phyloP scores from a whole-genome alignment of 1,140 invertebrate species.

The Drosophila nasuta region DNA sequence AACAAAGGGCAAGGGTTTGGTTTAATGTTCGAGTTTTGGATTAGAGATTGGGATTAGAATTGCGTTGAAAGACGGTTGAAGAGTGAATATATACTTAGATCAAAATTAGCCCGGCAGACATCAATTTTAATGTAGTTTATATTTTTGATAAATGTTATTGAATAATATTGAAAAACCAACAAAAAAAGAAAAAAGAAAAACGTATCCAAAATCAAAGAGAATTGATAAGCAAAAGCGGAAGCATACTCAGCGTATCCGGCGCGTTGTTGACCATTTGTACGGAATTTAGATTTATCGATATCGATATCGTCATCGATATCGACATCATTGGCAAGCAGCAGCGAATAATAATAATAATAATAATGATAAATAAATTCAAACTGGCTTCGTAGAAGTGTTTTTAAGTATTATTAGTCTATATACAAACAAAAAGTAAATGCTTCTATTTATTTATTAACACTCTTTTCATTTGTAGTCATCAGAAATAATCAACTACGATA shows the following conservation, averaged over 20 bases:
- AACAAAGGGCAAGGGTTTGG: slow-evolving; percentile 25
- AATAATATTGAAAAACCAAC: slow-evolving; percentile 34
- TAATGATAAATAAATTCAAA: slow-evolving; percentile 60
- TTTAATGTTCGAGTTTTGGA: slow-evolving; percentile 18
- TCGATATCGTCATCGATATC: slow-evolving; percentile 28
- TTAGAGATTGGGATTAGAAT: slow-evolving; percentile 4
- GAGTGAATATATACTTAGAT: slow-evolving; percentile 56
- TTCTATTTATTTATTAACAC: slow-evolving; percentile 9
- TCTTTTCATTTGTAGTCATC: slow-evolving; percentile 14
- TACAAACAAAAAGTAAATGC: slow-evolving; percentile 30
- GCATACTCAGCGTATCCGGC: slow-evolving; percentile 18
- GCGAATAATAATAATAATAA: slow-evolving; percentile 33
- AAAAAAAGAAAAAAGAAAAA: slow-evolving; percentile 24
- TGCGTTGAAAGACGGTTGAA: slow-evolving; percentile 38
- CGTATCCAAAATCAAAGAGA: slow-evolving; percentile 43
- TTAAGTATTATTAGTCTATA: slow-evolving; percentile 79
- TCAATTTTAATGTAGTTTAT: slow-evolving; percentile 82
- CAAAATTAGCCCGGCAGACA: slow-evolving; percentile 25
- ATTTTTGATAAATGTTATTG: slow-evolving; percentile 84
- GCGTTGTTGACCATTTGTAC: slow-evolving; percentile 77
- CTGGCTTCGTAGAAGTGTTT: slow-evolving; percentile 83
- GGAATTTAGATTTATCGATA: slow-evolving; percentile 71
- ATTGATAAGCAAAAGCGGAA: slow-evolving; percentile 43
- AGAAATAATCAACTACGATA: slow-evolving; percentile 10
- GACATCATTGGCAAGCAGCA: slow-evolving; percentile 41